Evolutionary conservation across 2,113 vertebrate species (phyloP), one percentile per base, ranked within the genome.

Genomic region (Alosa alosa): DNA sequence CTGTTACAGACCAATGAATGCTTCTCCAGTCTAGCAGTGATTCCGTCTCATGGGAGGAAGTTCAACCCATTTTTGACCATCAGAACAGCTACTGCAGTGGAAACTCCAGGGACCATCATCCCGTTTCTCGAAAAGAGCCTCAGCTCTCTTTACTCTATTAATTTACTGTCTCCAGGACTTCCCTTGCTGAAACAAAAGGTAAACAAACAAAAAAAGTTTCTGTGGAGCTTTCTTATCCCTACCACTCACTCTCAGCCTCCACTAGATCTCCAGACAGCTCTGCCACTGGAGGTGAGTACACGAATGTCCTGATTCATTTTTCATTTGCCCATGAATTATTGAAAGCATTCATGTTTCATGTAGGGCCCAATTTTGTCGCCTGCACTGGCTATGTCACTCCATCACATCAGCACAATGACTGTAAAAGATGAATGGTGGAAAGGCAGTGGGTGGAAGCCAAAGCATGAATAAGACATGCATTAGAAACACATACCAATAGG

Each of bases 41-140:
- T 68, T 31, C 31, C n/a, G 36, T 31, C 81, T 57, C 7, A 22
- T 57, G 75, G 84, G 84, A n/a, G 44, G 9, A 39, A 75, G 83
- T 55, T 52, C 49, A 86, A 81, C 82, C 36, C 13, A 39, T 78
- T 78, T 39, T 36, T 78, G 72, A 78, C 72, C 72, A 78, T 78
- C 31, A 39, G 36, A 78, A 78, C 3, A 78, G 1, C 31, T 17
- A 78, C 9, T 78, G 72, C 72, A 5, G 36, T 25, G 31, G 64
- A 36, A 72, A 72, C 64, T 72, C 64, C 64, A 41, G 72, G 72
- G 36, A 68, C 55, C 55, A 39, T 25, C 64, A 72, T 78, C 72
- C 13, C 25, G 15, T 78, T 78, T 39, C 72, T 78, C 5, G 72
- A 78, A 36, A 15, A 78, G 72, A 78, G 2, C 72, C 31, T 17